A percentile compares a stretch with the other conserved stretches of the same genome.
phyloP scores from a whole-genome alignment of 92 coral and sea anemone genomes.

The Montipora capitata region DNA sequence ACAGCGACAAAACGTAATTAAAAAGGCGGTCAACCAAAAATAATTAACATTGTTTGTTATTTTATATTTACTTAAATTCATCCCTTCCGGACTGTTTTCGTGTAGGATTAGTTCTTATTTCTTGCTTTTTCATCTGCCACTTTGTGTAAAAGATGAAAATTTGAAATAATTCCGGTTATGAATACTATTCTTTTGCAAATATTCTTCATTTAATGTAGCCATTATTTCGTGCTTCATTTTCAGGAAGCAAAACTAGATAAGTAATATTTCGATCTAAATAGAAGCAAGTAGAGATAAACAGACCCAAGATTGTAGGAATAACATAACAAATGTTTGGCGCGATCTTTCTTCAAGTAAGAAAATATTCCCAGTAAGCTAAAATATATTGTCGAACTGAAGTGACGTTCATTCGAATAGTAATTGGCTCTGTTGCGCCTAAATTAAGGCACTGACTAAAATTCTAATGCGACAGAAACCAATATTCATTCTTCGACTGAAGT shows the following conservation, averaged over 20 bases:
- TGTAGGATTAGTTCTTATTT: not conserved
- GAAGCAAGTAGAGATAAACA: slow-evolving; percentile 31
- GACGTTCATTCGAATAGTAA: not conserved
- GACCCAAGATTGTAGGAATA: not conserved
- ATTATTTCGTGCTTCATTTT: not conserved
- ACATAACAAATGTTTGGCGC: not conserved
- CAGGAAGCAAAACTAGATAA: not conserved
- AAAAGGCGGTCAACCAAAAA: slow-evolving; percentile 12
- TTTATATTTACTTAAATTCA: slow-evolving; percentile 29
- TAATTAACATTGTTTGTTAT: slow-evolving; percentile 23
- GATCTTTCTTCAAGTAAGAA: not conserved
- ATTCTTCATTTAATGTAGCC: not conserved
- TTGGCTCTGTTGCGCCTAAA: not conserved
- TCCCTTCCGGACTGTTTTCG: slow-evolving; percentile 34
- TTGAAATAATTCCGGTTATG: not conserved
- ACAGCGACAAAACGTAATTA: slow-evolving; percentile 18
- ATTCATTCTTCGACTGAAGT: slow-evolving; percentile 26
- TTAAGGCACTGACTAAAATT: not conserved
- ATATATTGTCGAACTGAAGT: not conserved
- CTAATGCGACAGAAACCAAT: not conserved
- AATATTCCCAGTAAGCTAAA: not conserved
- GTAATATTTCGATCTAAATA: slow-evolving; percentile 19
- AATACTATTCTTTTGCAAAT: not conserved
- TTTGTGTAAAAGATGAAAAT: not conserved
- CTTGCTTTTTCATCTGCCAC: not conserved